A percentile compares a stretch with the other conserved stretches of the same genome.
Conservation (phyloP, 2,888 invertebrate genomes). For the Euzetes globulus region DNA sequence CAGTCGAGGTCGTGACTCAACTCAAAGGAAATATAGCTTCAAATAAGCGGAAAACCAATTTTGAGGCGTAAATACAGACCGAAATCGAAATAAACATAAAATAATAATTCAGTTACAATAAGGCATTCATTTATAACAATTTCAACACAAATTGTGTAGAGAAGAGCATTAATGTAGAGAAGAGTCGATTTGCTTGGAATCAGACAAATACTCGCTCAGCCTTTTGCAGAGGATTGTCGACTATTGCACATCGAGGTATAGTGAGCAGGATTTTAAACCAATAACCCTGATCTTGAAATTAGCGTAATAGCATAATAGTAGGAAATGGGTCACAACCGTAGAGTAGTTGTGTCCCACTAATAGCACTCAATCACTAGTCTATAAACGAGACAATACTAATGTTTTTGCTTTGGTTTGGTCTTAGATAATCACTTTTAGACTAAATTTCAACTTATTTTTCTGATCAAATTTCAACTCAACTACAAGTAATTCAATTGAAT, state of each 20-base stretch:
- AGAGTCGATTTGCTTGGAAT: background rate
- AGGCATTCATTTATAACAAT: too few species aligned
- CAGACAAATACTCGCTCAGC: background rate
- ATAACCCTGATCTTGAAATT: constrained; percentile 29
- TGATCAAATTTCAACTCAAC: background rate
- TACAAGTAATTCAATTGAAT: background rate
- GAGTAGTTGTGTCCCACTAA: constrained; percentile 25
- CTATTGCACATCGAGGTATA: background rate
- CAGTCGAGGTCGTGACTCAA: too few species aligned
- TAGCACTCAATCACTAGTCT: constrained; percentile 21
- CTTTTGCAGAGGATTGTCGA: background rate
- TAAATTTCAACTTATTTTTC: background rate
- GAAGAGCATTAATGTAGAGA: background rate
- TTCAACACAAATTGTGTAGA: background rate
- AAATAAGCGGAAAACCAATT: too few species aligned
- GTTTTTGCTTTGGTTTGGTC: background rate
- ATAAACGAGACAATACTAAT: constrained; percentile 22
- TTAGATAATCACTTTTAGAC: background rate
- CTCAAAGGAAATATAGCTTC: too few species aligned
- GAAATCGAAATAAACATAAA: too few species aligned
- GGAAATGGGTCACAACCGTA: constrained; percentile 24
- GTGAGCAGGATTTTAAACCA: constrained; percentile 28
- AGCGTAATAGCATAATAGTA: constrained; percentile 26
- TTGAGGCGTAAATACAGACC: too few species aligned
- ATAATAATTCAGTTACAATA: too few species aligned